Evolutionary conservation across 2,113 vertebrate genomes (phyloP), one percentile per base, ranked within the genome.

Genomic region (Bujurquina vittata): DNA sequence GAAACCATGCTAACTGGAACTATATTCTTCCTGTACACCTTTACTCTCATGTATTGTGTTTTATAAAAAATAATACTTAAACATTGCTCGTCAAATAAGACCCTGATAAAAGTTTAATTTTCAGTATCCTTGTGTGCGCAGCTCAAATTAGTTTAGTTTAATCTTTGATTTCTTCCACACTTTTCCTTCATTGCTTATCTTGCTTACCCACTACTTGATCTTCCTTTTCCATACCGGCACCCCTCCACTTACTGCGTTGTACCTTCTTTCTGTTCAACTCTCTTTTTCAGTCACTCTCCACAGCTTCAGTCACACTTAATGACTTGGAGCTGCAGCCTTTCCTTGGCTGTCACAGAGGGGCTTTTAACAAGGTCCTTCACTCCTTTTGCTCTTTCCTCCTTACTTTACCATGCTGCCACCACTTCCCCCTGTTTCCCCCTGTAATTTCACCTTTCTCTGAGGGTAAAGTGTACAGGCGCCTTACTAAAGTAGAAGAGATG

Each of bases 351-450:
- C 94, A 90, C 86, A 81, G 54, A 65, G 59, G 81, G 80, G 83
- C 80, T 93, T 92, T 93, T 94, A 94, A 95, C 91, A 93, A 95
- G 93, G 89, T 90, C 75, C 85, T 84, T 80, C 73, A 76, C 83
- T 88, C 73, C 65, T 88, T 81, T 85, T 69, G 72, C 89, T 88
- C 87, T 88, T 91, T 85, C 77, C 81, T 85, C 60, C 76, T 89
- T 78, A 89, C 88, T 89, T 84, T 76, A 81, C 72, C 86, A 49
- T 65, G 37, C 83, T 84, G 52, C 55, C 31, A 72, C 75, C 83
- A 81, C 77, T 85, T 59, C 83, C 49, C 55, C 57, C 80, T 67
- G 52, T 75, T 55, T 49, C 49, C 61, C 61, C 26, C 33, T 58
- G 77, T 54, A 88, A 89, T 87, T 91, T 84, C 0, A 3, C 65